Base-by-base conservation (phyloP, 2,797 vertebrate species). In the Cynodonichthys magdalenae region DNA sequence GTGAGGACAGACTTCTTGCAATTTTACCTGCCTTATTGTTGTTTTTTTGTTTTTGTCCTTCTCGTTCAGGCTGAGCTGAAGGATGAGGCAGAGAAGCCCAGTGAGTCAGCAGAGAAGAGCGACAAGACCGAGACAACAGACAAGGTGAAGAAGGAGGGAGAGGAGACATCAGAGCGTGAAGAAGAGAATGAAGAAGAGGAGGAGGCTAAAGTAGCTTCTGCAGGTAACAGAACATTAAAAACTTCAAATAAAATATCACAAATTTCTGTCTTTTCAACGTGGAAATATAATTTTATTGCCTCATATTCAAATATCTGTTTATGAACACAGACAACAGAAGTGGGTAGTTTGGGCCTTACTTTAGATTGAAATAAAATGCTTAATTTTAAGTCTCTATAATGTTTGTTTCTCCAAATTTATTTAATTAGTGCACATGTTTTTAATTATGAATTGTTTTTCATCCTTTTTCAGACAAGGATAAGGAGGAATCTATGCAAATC, bases 401-500 rank as follows among this genome's bases (percentile, higher is more conserved):
- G 31, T 28, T 17, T 34, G 9, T 7, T 34, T 34, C 9, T 34
- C 31, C 11, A 14, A 12, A 48, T 14, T 47, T 47, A 18, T 48
- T 36, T 20, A 5, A n/a, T 14, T 15, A 18, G 10, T 49, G 18
- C 2, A 19, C 8, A 19, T 15, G n/a, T 5, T 36, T 45, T 41
- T 3, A 3, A 34, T 34, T 7, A 24, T 24, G 24, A 24, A 24
- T n/a, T n/a, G n/a, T n/a, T n/a, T 15, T 5, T 1, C 59, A 0
- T 2, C 2, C 51, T 14, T 24, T 1, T 5, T 27, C 74, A 92
- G 93, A 94, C 31, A 93, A 93, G 74, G 95, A 97, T 11, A 90
- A 94, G 9, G 96, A 98, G 47, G 97, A 97, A 65, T 34, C 92
- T 64, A 92, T 93, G 96, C 96, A 94, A 92, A 96, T 82, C 76